Percentiles rank a stretch among this genome's conserved stretches.
These are phyloP conservation scores for Glyptemys insculpta DNA, from an alignment of 2,797 vertebrate species.

Conservation along the genomic window DNA sequence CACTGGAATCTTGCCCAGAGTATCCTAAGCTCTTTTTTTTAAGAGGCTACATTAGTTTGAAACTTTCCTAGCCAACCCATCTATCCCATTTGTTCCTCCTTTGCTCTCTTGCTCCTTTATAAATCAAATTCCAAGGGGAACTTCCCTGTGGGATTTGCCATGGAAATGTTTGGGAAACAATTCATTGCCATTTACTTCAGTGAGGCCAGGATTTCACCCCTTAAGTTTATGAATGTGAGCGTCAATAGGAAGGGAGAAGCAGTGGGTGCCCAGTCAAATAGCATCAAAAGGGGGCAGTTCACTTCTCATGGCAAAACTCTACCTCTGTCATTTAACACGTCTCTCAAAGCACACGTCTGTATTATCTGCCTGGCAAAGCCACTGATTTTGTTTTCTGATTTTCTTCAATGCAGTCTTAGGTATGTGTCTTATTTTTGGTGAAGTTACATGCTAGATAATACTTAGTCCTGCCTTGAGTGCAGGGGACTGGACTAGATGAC, in stretches of 20 bases:
- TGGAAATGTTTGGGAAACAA: neutral
- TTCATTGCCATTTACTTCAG: neutral
- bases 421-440: neutral
- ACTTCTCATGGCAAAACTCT: neutral
- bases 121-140: neutral
- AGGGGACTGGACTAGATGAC: too few relatives aligned
- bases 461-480: too few relatives aligned
- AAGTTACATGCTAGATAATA: neutral
- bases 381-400: neutral
- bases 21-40: neutral
- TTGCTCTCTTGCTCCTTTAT: neutral
- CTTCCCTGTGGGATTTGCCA: neutral
- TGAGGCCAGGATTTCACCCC: neutral
- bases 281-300: neutral
- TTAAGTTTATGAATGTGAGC: neutral
- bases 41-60: neutral
- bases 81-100: neutral
- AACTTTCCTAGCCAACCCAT: neutral
- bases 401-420: neutral
- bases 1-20: neutral
- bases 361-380: neutral
- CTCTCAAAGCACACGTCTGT: neutral
- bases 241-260: neutral
- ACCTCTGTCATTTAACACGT: neutral
- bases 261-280: neutral